A percentile compares a stretch with the other conserved stretches of the same genome.
These are phyloP conservation scores for Tenebrio molitor DNA, from an alignment of 1,140 invertebrate species.

Conservation along the genomic window DNA sequence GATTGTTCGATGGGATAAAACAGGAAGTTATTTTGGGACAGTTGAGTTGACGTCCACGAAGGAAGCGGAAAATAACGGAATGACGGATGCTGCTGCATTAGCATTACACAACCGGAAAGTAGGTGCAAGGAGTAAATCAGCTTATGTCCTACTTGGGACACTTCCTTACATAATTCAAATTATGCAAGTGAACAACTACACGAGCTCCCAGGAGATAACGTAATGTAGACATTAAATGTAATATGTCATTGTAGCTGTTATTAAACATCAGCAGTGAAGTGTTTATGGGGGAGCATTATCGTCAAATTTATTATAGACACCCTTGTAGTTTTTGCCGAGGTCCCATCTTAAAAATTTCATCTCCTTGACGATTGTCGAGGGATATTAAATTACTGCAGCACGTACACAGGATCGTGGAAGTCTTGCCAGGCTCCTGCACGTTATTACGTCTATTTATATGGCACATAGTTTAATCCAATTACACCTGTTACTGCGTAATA, in stretches of 20 bases:
- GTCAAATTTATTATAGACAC: slow-evolving; percentile 7
- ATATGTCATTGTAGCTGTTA: slow-evolving; percentile 24
- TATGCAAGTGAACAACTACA: slow-evolving; percentile 36
- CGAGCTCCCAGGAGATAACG: slow-evolving; percentile 5
- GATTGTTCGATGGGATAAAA: neutral
- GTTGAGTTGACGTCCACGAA: slow-evolving; percentile 4
- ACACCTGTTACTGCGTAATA: slow-evolving; percentile 1
- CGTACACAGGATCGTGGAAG: neutral
- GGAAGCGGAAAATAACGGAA: slow-evolving; percentile 19
- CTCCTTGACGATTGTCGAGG: neutral
- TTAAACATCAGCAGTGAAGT: neutral
- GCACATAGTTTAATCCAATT: slow-evolving; percentile 12
- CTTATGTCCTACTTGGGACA: slow-evolving; percentile 37
- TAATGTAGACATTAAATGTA: slow-evolving; percentile 2
- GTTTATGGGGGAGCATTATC: slow-evolving; percentile 25
- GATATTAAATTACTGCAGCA: slow-evolving; percentile 1
- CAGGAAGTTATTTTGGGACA: neutral
- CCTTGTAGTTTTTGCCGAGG: neutral
- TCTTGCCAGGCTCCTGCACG: too few species aligned
- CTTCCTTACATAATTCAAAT: slow-evolving; percentile 32
- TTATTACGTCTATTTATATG: too few species aligned
- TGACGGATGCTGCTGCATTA: slow-evolving; percentile 38
- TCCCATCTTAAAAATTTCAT: neutral
- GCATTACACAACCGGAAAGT: slow-evolving; percentile 25
- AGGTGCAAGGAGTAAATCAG: slow-evolving; percentile 37